Evolutionary conservation across 2,113 vertebrate genomes (phyloP), one percentile per base, ranked within the genome.

Genomic region (Cyanocitta stelleri): DNA sequence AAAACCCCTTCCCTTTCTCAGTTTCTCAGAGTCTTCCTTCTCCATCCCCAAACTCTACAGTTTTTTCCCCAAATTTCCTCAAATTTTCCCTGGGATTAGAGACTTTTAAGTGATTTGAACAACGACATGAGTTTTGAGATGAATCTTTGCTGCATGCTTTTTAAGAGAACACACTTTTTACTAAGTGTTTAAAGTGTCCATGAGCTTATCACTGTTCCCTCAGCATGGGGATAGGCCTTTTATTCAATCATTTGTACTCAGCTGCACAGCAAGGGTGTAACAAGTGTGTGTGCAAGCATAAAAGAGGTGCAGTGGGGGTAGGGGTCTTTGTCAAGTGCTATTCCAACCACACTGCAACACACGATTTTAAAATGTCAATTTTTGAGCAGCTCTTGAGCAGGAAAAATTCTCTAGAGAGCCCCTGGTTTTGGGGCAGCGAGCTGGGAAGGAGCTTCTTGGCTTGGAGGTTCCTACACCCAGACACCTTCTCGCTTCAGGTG

Each of bases 161-260:
- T 66, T 30, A 68, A 52, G 18, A 72, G 4, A 82, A 51, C 2
- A 5, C 18, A 8, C 4, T 35, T 78, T 91, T 59, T 80, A 3
- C 41, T 11, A 48, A 15, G 9, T 43, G 23, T 30, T 77, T 23
- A 33, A 71, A 74, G 11, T 20, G 4, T 49, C 56, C 35, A 26
- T 7, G 23, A 85, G 20, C 3, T 35, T 83, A 80, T 55, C 55
- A 20, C 18, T 44, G 3, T 55, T 93, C 33, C 14, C 14, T 83
- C 69, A 46, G 2, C 0, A 0, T 2, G 5, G 27, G 11, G 2
- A 41, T 29, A 5, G 6, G 9, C 13, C 10, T 84, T 77, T 74
- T 17, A 29, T 48, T 48, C 55, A 9, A 19, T 24, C 11, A 23
- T 46, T 68, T 63, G 7, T 55, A 76, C n/a, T 51, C 43, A 80